These are phyloP conservation scores for Antedon bifida DNA, from an alignment of 35 echinoderm and acorn worm species.

Conservation along the genomic window DNA sequence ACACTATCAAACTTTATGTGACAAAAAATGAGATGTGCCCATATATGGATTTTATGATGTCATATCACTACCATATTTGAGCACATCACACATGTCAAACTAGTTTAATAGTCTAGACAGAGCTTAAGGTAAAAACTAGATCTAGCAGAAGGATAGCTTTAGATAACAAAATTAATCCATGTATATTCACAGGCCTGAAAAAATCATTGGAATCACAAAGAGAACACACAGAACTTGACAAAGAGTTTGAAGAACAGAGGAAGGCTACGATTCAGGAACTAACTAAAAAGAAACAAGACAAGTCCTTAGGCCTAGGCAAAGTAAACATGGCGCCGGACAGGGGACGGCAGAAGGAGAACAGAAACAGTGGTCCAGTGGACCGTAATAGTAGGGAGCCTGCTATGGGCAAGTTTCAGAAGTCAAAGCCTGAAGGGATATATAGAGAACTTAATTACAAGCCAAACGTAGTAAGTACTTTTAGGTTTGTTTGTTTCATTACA, in stretches of 20 bases:
- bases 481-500: too few relatives aligned
- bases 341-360: slow-evolving; percentile 16
- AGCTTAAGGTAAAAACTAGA: too few relatives aligned
- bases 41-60: too few relatives aligned
- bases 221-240: slow-evolving; percentile 73
- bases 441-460: background rate
- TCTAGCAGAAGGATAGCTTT: too few relatives aligned
- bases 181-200: slow-evolving; percentile 16
- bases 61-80: too few relatives aligned
- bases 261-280: slow-evolving; percentile 83
- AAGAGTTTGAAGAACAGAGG: slow-evolving; percentile 88
- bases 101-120: too few relatives aligned
- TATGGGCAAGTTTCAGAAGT: background rate
- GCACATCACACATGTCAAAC: too few relatives aligned
- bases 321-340: background rate
- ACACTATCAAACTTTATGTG: too few relatives aligned
- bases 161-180: too few relatives aligned
- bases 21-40: too few relatives aligned
- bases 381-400: background rate
- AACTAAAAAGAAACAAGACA: background rate
- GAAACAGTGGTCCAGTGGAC: background rate
- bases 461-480: background rate
- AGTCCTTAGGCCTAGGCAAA: background rate
- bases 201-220: slow-evolving; percentile 58
- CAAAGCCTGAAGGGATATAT: background rate